Base-by-base conservation (phyloP, 2,113 vertebrate species). In the Cariama cristata region DNA sequence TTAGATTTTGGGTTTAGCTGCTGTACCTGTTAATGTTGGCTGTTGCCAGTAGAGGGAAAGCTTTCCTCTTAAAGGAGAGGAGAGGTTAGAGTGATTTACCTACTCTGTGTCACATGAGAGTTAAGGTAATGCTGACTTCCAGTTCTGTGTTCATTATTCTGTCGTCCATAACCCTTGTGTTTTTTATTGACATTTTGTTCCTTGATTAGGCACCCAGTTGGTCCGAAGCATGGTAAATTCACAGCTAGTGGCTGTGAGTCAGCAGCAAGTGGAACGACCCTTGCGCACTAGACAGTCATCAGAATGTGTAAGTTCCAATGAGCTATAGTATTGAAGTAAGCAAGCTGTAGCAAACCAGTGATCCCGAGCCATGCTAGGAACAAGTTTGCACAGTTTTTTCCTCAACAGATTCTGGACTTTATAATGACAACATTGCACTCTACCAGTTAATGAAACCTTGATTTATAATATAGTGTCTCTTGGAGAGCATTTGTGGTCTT, bases 231-330 rank as follows among this genome's bases (percentile, higher is more conserved):
- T 99, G 92, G 99, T 98, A 24, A 99, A 98, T 97, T 99, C 99
- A 86, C 99, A 99, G 96, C 99, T 99, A 83, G 99, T 99, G 93
- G 97, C 99, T 42, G 98, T 99, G 89, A 98, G 99, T 58, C 80
- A 98, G 81, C 98, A 98, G 75, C 98, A 97, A 69, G 95, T 97
- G 71, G 99, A 99, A 75, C 97, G 98, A 49, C 98, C 98, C 14
- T 96, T 98, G 58, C 98, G 99, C 79, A 99, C 98, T 93, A 98
- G 99, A 62, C 99, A 99, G 92, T 95, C 99, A 3, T 99, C 99
- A 53, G 99, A 99, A 98, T 99, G 99, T 98, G 99, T 99, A 98
- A 99, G 99, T 99, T 88, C 24, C 72, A 49, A 56, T 33, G 64
- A 77, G 72, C 77, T 42, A 3, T 60, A 66, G 74, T 11, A 16